Percentiles rank a stretch among this genome's conserved stretches.
These are phyloP conservation scores for Mermis nigrescens DNA, from an alignment of 2,888 invertebrate genomes.

Conservation along the genomic window DNA sequence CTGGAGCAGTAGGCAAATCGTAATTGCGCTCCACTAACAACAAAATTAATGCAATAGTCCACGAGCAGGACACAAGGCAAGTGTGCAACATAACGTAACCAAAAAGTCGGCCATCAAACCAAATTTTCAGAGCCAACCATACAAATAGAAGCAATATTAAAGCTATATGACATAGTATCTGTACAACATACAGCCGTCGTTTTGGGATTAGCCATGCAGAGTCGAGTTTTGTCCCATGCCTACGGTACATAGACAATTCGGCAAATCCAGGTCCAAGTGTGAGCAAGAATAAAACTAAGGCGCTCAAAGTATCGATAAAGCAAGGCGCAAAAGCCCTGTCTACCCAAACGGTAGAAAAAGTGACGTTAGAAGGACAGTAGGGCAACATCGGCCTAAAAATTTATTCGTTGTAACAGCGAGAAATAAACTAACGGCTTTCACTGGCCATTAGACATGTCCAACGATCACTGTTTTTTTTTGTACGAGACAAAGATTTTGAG, in stretches of 20 bases:
- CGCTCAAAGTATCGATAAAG: slow-evolving; percentile 7
- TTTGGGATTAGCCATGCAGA: background rate
- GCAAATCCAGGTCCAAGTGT: slow-evolving; percentile 5
- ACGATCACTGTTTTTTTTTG: too few relatives aligned
- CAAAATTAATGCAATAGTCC: slow-evolving; percentile 3
- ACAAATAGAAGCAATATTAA: slow-evolving; percentile 2
- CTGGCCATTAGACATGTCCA: too few relatives aligned
- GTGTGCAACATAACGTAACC: slow-evolving; percentile 5
- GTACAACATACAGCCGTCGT: background rate
- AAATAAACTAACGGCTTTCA: too few relatives aligned
- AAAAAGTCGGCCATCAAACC: background rate
- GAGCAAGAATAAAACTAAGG: background rate
- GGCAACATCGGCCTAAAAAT: too few relatives aligned
- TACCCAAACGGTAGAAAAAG: slow-evolving; percentile 6
- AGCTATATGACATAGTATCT: background rate
- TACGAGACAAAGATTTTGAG: too few relatives aligned
- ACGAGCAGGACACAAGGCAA: background rate
- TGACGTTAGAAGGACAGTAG: slow-evolving; percentile 9
- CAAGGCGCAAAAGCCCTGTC: slow-evolving; percentile 9
- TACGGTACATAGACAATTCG: slow-evolving; percentile 9
- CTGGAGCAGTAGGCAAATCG: slow-evolving; percentile 13
- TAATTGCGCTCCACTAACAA: slow-evolving; percentile 11
- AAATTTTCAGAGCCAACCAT: background rate
- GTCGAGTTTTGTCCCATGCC: slow-evolving; percentile 7
- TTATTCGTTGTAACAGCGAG: too few relatives aligned